Evolutionary conservation across 2,113 vertebrate genomes (phyloP).

Genomic region (Conger conger): DNA sequence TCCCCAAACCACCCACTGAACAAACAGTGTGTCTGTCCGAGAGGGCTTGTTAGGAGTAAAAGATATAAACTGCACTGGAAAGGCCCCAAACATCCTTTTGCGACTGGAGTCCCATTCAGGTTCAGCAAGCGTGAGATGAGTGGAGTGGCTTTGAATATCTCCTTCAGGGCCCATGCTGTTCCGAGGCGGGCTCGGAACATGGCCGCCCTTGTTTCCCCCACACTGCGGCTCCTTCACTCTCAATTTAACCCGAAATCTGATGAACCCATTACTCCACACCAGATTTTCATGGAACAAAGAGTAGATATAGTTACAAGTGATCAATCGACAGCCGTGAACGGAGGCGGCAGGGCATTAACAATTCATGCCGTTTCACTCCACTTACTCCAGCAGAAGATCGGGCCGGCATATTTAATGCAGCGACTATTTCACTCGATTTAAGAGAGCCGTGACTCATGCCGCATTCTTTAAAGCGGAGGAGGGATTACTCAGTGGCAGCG

Average conservation of each 20-base stretch:
- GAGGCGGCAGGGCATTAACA: conserved; percentile 90
- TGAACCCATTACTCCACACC: conserved; percentile 88
- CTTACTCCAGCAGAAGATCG: conserved; percentile 88
- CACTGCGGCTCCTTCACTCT: conserved; percentile 91
- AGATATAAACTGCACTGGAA: conserved; percentile 86
- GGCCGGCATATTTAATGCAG: conserved; percentile 86
- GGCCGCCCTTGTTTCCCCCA: conserved; percentile 84
- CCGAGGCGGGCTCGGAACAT: conserved; percentile 83
- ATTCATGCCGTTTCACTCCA: conserved; percentile 88
- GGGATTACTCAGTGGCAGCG: conserved; percentile 43
- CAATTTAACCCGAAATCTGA: conserved; percentile 95
- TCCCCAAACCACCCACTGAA: conserved; percentile 20
- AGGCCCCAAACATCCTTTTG: conserved; percentile 79
- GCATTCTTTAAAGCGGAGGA: conserved; percentile 62
- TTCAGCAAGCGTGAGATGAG: conserved; percentile 92
- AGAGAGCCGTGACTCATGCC: conserved; percentile 73
- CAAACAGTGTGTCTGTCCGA: conserved; percentile 36
- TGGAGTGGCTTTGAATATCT: conserved; percentile 91
- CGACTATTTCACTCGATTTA: conserved; percentile 76
- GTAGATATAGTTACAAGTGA: conserved; percentile 93
- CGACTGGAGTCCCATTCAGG: conserved; percentile 89
- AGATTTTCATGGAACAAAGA: conserved; percentile 94
- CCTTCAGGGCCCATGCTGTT: conserved; percentile 90
- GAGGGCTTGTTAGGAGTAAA: conserved; percentile 71
- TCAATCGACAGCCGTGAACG: conserved; percentile 89